Evolutionary conservation across 2,888 invertebrate species (phyloP).

Genomic region (Drosophila maculinotata): DNA sequence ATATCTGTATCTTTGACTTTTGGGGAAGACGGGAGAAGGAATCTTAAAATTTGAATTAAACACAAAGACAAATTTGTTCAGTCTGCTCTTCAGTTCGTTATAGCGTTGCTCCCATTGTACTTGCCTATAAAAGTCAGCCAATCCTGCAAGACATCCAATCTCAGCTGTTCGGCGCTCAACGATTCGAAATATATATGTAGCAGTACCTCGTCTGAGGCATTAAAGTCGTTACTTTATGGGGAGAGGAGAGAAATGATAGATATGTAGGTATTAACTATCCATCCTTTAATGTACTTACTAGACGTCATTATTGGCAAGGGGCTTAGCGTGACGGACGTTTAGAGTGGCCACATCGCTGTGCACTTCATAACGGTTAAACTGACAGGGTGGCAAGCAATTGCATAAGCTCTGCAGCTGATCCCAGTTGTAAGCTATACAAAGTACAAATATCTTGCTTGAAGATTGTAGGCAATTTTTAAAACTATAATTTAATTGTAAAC

Average conservation of each 20-base stretch:
- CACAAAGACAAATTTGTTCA: neutral
- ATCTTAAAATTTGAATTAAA: no score
- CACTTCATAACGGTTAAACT: slow-evolving; percentile 86
- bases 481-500: no score
- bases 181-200: slow-evolving; percentile 89
- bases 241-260: neutral
- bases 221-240: slow-evolving; percentile 60
- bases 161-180: slow-evolving; percentile 87
- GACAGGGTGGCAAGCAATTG: slow-evolving; percentile 86
- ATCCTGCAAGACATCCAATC: slow-evolving; percentile 88
- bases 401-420: slow-evolving; percentile 51
- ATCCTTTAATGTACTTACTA: slow-evolving; percentile 75
- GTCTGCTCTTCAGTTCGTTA: slow-evolving; percentile 1
- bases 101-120: slow-evolving; percentile 11
- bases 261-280: neutral
- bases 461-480: no score
- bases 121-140: slow-evolving; percentile 89
- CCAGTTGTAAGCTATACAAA: slow-evolving; percentile 22
- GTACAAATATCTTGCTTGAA: neutral
- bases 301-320: slow-evolving; percentile 17
- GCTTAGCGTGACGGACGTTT: neutral
- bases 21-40: no score
- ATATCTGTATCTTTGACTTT: no score
- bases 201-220: slow-evolving; percentile 86
- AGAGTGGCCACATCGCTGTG: slow-evolving; percentile 45